phyloP scores from a whole-genome alignment of 2,113 vertebrate species.

The Oryzias melastigma region DNA sequence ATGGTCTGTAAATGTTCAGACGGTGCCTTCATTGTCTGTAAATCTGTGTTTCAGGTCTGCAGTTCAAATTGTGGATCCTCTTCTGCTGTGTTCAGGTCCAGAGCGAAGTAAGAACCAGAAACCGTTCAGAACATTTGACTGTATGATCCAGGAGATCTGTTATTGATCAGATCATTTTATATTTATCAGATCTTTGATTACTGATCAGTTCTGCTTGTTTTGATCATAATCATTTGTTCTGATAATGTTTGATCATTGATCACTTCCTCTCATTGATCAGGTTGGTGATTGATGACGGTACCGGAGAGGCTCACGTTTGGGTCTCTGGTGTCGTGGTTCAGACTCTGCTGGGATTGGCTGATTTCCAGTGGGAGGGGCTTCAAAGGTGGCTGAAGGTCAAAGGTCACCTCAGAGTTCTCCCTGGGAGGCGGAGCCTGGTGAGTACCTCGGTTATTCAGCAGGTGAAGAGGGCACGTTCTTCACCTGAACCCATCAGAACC shows the following conservation, averaged over 20 bases:
- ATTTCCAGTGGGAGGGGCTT: slow-evolving; percentile 81
- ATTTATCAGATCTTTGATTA: neutral
- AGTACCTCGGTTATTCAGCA: slow-evolving; percentile 7
- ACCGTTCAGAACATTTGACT: neutral
- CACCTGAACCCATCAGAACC: no score
- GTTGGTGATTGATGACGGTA: slow-evolving; percentile 82
- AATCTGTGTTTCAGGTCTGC: slow-evolving; percentile 32
- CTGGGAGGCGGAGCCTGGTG: slow-evolving; percentile 66
- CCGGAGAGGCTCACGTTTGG: slow-evolving; percentile 79
- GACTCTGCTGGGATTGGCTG: slow-evolving; percentile 72
- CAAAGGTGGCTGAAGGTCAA: slow-evolving; percentile 75
- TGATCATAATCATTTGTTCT: neutral
- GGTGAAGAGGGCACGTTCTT: no score
- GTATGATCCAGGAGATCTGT: neutral
- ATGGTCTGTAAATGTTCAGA: neutral
- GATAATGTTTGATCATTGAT: neutral
- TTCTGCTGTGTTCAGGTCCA: slow-evolving; percentile 42
- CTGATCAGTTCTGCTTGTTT: no score
- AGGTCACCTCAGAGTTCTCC: slow-evolving; percentile 74
- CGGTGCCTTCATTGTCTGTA: neutral
- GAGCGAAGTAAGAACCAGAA: slow-evolving; percentile 53
- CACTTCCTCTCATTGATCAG: slow-evolving; percentile 52
- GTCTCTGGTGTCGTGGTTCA: slow-evolving; percentile 72
- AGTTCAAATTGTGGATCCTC: slow-evolving; percentile 35
- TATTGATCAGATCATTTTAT: no score